A percentile compares a stretch with the other conserved stretches of the same genome.
Evolutionary conservation across 2,888 invertebrate species (phyloP).

Genomic region (Tinea pellionella): DNA sequence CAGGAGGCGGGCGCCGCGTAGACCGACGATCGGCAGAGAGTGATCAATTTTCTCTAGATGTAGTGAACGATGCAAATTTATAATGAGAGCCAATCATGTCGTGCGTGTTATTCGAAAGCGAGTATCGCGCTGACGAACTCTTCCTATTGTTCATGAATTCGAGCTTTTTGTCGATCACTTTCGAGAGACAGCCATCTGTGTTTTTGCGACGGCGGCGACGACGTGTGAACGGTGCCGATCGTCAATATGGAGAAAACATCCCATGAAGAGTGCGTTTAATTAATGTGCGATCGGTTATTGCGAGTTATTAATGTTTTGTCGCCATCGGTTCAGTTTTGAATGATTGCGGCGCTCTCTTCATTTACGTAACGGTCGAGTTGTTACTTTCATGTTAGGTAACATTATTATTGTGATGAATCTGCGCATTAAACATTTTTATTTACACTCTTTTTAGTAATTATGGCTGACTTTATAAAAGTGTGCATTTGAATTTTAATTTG

Average conservation of each 20-base stretch:
- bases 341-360: background rate
- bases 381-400: background rate
- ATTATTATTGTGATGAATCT: background rate
- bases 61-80: constrained; percentile 51
- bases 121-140: constrained; percentile 30
- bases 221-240: constrained; percentile 15
- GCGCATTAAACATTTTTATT: no score
- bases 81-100: constrained; percentile 49
- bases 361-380: background rate
- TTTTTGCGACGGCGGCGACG: constrained; percentile 19
- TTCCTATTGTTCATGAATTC: constrained; percentile 55
- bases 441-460: no score
- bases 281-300: no score
- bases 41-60: constrained; percentile 57
- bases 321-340: no score
- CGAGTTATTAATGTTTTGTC: no score
- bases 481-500: no score
- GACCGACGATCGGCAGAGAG: constrained; percentile 20
- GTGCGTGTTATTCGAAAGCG: constrained; percentile 50
- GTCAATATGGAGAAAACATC: constrained; percentile 10
- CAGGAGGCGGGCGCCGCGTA: constrained; percentile 67
- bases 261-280: background rate
- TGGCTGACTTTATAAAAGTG: no score
- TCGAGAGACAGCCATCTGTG: constrained; percentile 29
- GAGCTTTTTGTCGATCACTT: constrained; percentile 39